These are phyloP conservation scores for Glareola pratincola DNA, from an alignment of 2,113 vertebrate species.

Conservation along the genomic window DNA sequence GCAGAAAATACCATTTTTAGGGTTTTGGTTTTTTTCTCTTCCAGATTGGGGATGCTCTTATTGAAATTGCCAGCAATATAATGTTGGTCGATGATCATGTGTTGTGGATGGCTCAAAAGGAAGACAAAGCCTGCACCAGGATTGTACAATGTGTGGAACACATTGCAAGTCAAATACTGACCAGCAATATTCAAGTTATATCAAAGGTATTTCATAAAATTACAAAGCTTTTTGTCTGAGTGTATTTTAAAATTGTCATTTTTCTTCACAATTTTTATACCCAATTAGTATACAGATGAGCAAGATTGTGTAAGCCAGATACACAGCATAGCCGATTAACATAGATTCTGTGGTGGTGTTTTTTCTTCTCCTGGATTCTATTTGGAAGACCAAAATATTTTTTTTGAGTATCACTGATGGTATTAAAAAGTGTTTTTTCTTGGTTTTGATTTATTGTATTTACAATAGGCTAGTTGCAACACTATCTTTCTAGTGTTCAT, in stretches of 20 bases:
- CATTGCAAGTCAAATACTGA: slow-evolving; percentile 79
- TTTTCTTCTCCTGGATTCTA: not conserved
- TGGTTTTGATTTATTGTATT: not conserved
- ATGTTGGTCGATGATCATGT: slow-evolving; percentile 89
- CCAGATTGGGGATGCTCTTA: slow-evolving; percentile 82
- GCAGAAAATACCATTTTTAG: not conserved
- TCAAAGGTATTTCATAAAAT: slow-evolving; percentile 81
- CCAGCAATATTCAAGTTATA: slow-evolving; percentile 71
- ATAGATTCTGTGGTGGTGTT: not conserved
- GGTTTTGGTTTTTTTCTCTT: not conserved
- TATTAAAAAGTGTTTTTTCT: not conserved
- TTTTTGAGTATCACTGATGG: not conserved
- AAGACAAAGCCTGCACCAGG: slow-evolving; percentile 85
- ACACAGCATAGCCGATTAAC: not conserved
- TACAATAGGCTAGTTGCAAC: not conserved
- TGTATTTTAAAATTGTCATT: not conserved
- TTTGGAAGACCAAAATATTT: not conserved
- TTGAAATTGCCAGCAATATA: slow-evolving; percentile 88
- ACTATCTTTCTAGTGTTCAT: not conserved
- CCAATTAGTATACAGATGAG: not conserved
- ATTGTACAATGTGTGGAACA: slow-evolving; percentile 87
- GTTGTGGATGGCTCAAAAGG: slow-evolving; percentile 89
- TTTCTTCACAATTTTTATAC: not conserved
- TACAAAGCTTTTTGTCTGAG: not conserved
- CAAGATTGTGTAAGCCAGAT: not conserved